Conservation (phyloP, 2,888 invertebrate species). For the Malachius bipustulatus region DNA sequence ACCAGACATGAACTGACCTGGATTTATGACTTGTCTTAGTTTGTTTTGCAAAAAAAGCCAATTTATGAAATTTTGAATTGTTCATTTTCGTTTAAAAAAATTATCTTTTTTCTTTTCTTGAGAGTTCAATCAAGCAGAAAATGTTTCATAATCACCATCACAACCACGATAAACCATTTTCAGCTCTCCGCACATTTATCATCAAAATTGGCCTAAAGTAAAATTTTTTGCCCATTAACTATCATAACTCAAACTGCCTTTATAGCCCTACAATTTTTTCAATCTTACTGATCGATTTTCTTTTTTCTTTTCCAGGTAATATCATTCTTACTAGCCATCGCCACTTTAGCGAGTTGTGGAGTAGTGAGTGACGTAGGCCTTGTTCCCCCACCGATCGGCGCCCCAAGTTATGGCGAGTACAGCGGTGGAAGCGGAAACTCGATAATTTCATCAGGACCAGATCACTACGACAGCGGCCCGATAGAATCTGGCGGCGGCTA, state of each 20-base stretch:
- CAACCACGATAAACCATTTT: no score
- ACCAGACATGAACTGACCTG: no score
- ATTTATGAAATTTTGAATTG: no score
- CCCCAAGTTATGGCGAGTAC: slow-evolving; percentile 5
- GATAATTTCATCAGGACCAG: slow-evolving; percentile 7
- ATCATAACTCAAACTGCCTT: no score
- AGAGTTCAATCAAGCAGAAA: no score
- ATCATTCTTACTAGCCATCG: slow-evolving; percentile 20
- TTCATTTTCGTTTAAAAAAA: no score
- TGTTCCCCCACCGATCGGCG: slow-evolving; percentile 19
- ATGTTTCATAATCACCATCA: no score
- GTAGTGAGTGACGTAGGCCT: slow-evolving; percentile 21
- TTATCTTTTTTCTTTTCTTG: no score
- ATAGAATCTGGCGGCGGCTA: slow-evolving; percentile 7
- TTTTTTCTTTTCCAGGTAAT: slow-evolving; percentile 21
- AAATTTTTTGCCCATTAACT: slow-evolving; percentile 8
- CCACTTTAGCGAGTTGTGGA: slow-evolving; percentile 23
- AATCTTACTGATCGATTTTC: slow-evolving; percentile 8
- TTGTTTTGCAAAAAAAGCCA: no score
- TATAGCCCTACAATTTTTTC: no score
- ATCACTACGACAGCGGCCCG: slow-evolving; percentile 4
- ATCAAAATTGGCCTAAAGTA: slow-evolving; percentile 6
- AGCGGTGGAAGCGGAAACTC: slow-evolving; percentile 10
- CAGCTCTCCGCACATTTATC: background rate
- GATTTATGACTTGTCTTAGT: no score